Evolutionary conservation across 1,140 invertebrate genomes (phyloP).

Genomic region (Oryctes rhinoceros): DNA sequence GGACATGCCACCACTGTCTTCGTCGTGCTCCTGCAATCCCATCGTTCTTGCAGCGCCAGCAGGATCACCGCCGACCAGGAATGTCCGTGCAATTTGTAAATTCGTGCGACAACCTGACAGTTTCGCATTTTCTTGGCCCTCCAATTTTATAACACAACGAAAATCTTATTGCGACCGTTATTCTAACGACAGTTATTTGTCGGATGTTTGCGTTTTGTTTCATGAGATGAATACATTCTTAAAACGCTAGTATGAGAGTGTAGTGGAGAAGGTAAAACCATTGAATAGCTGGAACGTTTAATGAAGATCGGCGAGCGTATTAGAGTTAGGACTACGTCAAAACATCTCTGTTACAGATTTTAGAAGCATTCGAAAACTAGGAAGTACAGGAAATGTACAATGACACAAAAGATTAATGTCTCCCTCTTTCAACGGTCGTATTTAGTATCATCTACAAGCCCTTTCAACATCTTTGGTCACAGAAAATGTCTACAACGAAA

Average conservation of each 20-base stretch:
- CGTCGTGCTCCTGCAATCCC: constrained; percentile 12
- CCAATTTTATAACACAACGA: constrained; percentile 1
- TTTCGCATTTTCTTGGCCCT: constrained; percentile 25
- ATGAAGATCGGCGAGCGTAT: too few relatives aligned
- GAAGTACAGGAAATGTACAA: too few relatives aligned
- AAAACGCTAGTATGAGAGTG: background rate
- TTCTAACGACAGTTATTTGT: constrained; percentile 20
- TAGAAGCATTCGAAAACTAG: too few relatives aligned
- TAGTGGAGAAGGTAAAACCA: too few relatives aligned
- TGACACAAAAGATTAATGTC: too few relatives aligned
- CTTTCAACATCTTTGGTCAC: too few relatives aligned
- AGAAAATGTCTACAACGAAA: too few relatives aligned
- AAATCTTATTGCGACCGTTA: constrained; percentile 36
- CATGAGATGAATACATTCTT: background rate
- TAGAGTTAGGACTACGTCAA: too few relatives aligned
- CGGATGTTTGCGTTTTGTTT: background rate
- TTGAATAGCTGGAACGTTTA: too few relatives aligned
- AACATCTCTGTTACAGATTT: too few relatives aligned
- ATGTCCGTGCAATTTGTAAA: constrained; percentile 39
- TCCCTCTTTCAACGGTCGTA: too few relatives aligned
- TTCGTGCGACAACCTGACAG: constrained; percentile 40
- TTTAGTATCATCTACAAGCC: too few relatives aligned
- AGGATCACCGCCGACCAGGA: constrained; percentile 23
- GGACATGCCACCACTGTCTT: constrained; percentile 22
- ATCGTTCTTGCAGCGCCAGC: background rate